A percentile compares a stretch with the other conserved stretches of the same genome.
These are phyloP conservation scores for Steinernema khuongi DNA, from an alignment of 1,140 invertebrate genomes.

Conservation along the genomic window DNA sequence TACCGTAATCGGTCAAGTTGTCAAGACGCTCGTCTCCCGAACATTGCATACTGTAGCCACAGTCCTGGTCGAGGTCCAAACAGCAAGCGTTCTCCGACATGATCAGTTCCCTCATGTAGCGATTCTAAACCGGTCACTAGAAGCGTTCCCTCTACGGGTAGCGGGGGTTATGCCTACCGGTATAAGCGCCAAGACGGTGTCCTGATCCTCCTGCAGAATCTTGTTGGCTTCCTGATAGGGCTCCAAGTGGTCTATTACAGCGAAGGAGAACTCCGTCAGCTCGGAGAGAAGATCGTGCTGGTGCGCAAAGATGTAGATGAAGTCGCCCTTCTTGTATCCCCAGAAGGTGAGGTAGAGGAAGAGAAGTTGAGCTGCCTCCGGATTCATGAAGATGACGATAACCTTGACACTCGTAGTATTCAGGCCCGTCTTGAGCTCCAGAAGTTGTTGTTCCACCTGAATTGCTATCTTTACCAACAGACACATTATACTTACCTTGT, in stretches of 20 bases:
- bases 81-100: slow-evolving; percentile 22
- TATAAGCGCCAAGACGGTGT: not conserved
- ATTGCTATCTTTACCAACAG: not conserved
- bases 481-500: not conserved
- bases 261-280: not conserved
- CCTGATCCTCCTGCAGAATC: not conserved
- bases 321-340: not conserved
- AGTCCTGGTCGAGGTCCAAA: not conserved
- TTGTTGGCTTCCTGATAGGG: not conserved
- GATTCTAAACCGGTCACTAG: not conserved
- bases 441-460: not conserved
- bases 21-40: not conserved
- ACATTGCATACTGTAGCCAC: slow-evolving; percentile 21
- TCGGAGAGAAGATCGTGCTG: not conserved
- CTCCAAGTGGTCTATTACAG: not conserved
- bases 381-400: not conserved
- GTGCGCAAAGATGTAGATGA: not conserved
- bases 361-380: not conserved
- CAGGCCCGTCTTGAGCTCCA: not conserved
- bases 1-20: not conserved
- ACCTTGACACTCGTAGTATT: not conserved
- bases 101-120: slow-evolving; percentile 11
- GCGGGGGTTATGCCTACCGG: not conserved
- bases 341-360: slow-evolving; percentile 10
- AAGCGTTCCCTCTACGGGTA: not conserved